Conservation (phyloP, 2,113 vertebrate genomes). For the Stigmatopora nigra region DNA sequence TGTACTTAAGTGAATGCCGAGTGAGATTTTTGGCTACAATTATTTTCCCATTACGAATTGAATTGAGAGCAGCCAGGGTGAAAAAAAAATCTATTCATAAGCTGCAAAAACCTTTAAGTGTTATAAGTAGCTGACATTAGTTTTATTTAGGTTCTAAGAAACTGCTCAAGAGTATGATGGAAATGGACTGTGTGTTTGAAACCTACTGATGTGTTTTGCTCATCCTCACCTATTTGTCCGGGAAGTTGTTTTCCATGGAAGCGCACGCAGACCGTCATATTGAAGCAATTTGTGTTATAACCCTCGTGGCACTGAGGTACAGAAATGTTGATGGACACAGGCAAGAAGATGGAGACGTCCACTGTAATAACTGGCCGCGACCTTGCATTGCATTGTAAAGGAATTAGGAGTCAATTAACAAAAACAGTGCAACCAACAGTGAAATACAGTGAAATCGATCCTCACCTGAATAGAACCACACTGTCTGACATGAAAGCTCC, state of each 20-base stretch:
- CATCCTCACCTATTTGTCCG: constrained; percentile 82
- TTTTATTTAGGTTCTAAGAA: not conserved
- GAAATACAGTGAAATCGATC: not conserved
- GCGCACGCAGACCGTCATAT: constrained; percentile 77
- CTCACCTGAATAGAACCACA: constrained; percentile 91
- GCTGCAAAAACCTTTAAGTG: not conserved
- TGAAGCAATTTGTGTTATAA: constrained; percentile 85
- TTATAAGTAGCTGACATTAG: not conserved
- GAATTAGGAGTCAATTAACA: not conserved
- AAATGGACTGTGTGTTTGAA: not conserved
- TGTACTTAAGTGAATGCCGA: constrained; percentile 5
- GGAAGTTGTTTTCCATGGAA: constrained; percentile 84
- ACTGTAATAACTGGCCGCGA: constrained; percentile 86
- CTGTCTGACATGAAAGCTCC: constrained; percentile 92
- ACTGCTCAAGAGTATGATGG: not conserved
- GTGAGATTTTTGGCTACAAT: not conserved
- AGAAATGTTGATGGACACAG: constrained; percentile 88
- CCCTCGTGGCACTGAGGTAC: constrained; percentile 89
- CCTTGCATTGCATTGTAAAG: constrained; percentile 61
- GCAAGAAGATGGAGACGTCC: constrained; percentile 83
- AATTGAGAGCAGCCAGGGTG: constrained; percentile 5
- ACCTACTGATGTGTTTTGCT: not conserved
- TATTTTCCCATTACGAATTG: not conserved
- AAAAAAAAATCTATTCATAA: not conserved
- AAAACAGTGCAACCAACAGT: not conserved